phyloP scores from a whole-genome alignment of 1,140 invertebrate species.

The Drosophila subpulchrella region DNA sequence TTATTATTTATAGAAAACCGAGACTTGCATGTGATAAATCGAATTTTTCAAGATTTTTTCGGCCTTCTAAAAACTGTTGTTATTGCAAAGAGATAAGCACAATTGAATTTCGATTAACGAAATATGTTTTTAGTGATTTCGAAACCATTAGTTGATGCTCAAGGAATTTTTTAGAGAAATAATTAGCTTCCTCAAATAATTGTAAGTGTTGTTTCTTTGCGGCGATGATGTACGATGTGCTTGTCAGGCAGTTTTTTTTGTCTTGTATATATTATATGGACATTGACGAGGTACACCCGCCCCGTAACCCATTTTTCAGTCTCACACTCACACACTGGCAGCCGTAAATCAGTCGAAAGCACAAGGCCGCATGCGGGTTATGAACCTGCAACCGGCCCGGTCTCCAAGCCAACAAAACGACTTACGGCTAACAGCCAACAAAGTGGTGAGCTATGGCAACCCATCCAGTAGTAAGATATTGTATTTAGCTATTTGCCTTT shows the following conservation, averaged over 20 bases:
- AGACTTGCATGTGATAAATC: too few species aligned
- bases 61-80: too few species aligned
- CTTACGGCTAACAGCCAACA: constrained; percentile 8
- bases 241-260: neutral
- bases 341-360: constrained; percentile 41
- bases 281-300: constrained; percentile 41
- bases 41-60: too few species aligned
- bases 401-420: constrained; percentile 19
- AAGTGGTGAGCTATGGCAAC: constrained; percentile 19
- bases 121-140: neutral
- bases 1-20: too few species aligned
- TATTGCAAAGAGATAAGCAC: too few species aligned
- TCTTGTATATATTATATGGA: constrained; percentile 30
- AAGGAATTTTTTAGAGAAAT: constrained; percentile 12
- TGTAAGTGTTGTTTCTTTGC: constrained; percentile 15
- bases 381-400: constrained; percentile 44
- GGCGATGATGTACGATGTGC: constrained; percentile 24
- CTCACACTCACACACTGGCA: constrained; percentile 3
- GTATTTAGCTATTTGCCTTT: constrained; percentile 36
- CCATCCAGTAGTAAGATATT: constrained; percentile 48
- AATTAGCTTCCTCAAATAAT: constrained; percentile 7
- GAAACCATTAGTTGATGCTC: constrained; percentile 6
- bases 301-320: constrained; percentile 46
- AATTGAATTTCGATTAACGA: neutral
- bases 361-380: constrained; percentile 51